phyloP scores from a whole-genome alignment of 2,888 invertebrate species.

The Oxytorus armatus region DNA sequence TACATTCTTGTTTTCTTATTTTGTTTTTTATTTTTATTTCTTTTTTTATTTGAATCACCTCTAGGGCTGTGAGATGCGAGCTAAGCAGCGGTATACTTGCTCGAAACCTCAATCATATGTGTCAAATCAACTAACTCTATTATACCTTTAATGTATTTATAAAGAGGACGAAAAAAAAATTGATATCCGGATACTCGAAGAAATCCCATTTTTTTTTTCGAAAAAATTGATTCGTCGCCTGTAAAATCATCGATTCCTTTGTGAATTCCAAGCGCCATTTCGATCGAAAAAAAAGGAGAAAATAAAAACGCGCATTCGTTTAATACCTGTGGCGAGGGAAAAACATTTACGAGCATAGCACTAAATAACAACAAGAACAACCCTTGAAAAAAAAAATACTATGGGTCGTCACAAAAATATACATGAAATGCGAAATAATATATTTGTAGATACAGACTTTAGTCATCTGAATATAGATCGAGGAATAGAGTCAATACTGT shows the following conservation, averaged over 20 bases:
- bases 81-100: conserved; percentile 82
- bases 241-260: conserved; percentile 53
- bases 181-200: conserved; percentile 38
- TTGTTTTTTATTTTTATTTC: conserved; percentile 34
- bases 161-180: conserved; percentile 62
- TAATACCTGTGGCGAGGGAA: conserved; percentile 60
- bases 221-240: conserved; percentile 54
- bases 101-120: conserved; percentile 84
- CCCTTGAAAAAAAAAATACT: too few relatives aligned
- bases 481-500: conserved; percentile 83
- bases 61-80: conserved; percentile 84
- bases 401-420: conserved; percentile 69
- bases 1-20: conserved; percentile 2
- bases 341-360: conserved; percentile 64
- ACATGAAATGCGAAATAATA: conserved; percentile 74
- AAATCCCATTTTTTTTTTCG: conserved; percentile 32
- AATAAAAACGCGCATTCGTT: conserved; percentile 63
- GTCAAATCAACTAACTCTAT: conserved; percentile 81
- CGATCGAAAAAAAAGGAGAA: conserved; percentile 52
- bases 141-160: conserved; percentile 78
- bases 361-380: conserved; percentile 55
- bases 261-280: conserved; percentile 52
- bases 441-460: conserved; percentile 82
- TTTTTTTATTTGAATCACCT: conserved; percentile 79
- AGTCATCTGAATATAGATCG: conserved; percentile 80